Evolutionary conservation across 2,888 invertebrate genomes (phyloP).

Genomic region (Caenorhabditis afra): DNA sequence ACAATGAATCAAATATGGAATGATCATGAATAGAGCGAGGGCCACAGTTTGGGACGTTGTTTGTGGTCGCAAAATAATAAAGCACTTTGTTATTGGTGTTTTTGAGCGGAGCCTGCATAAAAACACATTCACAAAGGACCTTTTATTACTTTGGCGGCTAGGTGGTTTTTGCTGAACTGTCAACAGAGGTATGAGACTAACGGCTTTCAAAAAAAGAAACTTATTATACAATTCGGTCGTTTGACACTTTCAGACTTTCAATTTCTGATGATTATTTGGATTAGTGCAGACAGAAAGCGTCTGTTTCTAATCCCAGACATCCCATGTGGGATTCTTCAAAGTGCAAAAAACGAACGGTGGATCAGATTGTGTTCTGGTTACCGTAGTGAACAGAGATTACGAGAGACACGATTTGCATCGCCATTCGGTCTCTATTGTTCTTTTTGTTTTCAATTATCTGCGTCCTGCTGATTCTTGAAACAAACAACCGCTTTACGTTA

Average conservation of each 20-base stretch:
- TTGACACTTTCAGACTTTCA: neutral
- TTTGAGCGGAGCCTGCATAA: slow-evolving; percentile 16
- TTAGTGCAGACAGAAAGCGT: too few relatives aligned
- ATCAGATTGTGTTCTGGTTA: too few relatives aligned
- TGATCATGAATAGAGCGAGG: slow-evolving; percentile 32
- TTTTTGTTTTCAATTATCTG: slow-evolving; percentile 42
- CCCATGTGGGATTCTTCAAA: too few relatives aligned
- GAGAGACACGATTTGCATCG: neutral
- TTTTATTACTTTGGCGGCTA: slow-evolving; percentile 21
- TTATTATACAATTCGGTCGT: neutral
- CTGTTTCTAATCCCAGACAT: too few relatives aligned
- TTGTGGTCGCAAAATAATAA: slow-evolving; percentile 44
- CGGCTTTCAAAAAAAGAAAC: neutral
- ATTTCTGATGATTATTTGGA: too few relatives aligned
- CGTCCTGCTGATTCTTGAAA: slow-evolving; percentile 19
- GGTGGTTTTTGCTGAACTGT: slow-evolving; percentile 8
- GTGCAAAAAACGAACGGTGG: too few relatives aligned
- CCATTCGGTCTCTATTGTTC: neutral
- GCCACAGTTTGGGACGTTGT: slow-evolving; percentile 21
- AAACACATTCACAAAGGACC: slow-evolving; percentile 25
- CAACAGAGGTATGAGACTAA: neutral
- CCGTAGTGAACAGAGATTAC: neutral
- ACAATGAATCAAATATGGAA: slow-evolving; percentile 33
- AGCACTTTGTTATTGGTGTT: slow-evolving; percentile 35
- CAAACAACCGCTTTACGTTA: slow-evolving; percentile 33